Conservation (phyloP, 2,797 vertebrate genomes). For the Prunella strophiata region DNA sequence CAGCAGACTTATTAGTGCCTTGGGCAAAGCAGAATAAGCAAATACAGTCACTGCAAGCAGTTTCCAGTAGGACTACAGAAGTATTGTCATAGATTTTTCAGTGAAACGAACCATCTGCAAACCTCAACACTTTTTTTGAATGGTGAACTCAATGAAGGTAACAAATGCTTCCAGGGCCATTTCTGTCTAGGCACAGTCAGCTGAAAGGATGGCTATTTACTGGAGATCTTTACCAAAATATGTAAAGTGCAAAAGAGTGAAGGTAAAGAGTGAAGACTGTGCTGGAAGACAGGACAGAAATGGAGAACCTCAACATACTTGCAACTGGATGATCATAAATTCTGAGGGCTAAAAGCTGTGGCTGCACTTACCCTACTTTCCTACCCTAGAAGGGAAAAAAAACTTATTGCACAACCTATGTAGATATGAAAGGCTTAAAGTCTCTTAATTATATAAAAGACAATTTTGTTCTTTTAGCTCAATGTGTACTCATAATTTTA, state of each 20-base stretch:
- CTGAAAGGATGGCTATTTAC: background rate
- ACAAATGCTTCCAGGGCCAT: background rate
- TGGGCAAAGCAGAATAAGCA: background rate
- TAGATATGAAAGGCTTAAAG: background rate
- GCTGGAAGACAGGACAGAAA: background rate
- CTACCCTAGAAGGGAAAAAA: background rate
- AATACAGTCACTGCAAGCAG: background rate
- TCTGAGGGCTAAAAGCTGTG: rapidly evolving
- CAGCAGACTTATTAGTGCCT: background rate
- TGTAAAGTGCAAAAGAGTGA: no score
- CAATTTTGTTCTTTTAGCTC: background rate
- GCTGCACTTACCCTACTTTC: background rate
- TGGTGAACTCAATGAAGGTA: background rate
- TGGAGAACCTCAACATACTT: background rate
- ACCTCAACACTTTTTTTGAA: background rate
- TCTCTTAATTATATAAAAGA: background rate
- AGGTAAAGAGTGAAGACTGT: background rate
- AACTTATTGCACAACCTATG: rapidly evolving
- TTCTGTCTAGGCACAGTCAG: background rate
- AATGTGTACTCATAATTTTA: background rate
- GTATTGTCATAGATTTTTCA: background rate
- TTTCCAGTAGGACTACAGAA: background rate
- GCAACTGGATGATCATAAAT: background rate
- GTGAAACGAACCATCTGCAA: background rate
- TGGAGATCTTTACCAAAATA: background rate